Base-by-base conservation (phyloP, 2,888 invertebrate species). In the Drosophila prolongata region DNA sequence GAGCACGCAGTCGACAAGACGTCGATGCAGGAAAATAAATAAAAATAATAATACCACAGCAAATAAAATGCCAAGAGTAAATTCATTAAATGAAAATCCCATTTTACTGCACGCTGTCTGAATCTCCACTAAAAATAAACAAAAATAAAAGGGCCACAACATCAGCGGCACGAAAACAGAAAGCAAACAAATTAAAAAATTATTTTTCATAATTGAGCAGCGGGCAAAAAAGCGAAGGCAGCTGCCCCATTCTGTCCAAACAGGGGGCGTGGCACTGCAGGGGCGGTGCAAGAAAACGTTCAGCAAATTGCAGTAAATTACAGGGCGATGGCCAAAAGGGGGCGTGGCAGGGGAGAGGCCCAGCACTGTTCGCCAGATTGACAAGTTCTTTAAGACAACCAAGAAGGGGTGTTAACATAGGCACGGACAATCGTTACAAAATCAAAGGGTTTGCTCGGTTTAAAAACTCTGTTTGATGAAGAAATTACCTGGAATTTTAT, bases 261-360 rank as follows among this genome's bases (percentile, higher is more conserved):
- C 40, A 66, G 40, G 40, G 69, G 49, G 34, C 49, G 49, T 49
- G 49, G 66, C 64, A 66, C 16, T 5, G 49, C 24, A 13, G 55
- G 55, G 30, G 30, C 43, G 44, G 27, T 16, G 52, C 52, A 66
- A n/a, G 68, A 38, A 56, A 67, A 50, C 67, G 67, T 71, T 68
- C 80, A 73, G 81, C 43, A 84, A 80, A 80, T 80, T 80, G 76
- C 76, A 54, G 62, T 65, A 78, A 81, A 81, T 84, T 87, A 70
- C 30, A 61, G 85, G 78, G 62, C 81, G 53, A 35, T 46, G 42
- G 67, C 69, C 73, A 61, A 71, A 71, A 62, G 61, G 24, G 78
- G 80, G 81, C 78, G 85, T 80, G 80, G 46, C 78, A 37, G n/a
- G 42, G 65, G 49, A 42, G 55, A n/a, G 53, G 44, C 56, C 3